Percentiles rank a stretch among this genome's conserved stretches.
phyloP scores from a whole-genome alignment of 2,888 invertebrate genomes.

The Cheilosia vernalis region DNA sequence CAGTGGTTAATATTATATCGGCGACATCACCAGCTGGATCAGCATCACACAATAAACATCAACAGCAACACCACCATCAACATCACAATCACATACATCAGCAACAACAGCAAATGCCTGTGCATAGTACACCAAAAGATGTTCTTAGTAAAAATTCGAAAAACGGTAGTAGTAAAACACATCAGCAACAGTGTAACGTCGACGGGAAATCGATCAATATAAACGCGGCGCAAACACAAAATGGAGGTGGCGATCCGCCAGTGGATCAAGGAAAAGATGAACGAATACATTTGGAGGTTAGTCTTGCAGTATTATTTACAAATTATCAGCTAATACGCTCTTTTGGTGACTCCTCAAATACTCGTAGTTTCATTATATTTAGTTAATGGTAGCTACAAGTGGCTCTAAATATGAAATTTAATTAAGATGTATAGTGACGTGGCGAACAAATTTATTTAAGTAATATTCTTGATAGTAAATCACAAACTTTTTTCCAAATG shows the following conservation, averaged over 20 bases:
- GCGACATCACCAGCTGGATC: constrained; percentile 79
- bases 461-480: too few species aligned
- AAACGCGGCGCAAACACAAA: constrained; percentile 77
- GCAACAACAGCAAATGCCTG: constrained; percentile 48
- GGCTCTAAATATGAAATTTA: too few species aligned
- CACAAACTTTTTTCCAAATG: too few species aligned
- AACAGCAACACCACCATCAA: constrained; percentile 63
- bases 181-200: constrained; percentile 69
- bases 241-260: constrained; percentile 71
- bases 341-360: too few species aligned
- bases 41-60: constrained; percentile 73
- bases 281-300: constrained; percentile 82
- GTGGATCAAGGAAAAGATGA: constrained; percentile 78
- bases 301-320: constrained; percentile 44
- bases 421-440: too few species aligned
- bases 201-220: constrained; percentile 57
- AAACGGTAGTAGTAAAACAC: constrained; percentile 63
- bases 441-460: too few species aligned
- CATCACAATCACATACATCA: constrained; percentile 39
- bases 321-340: too few species aligned
- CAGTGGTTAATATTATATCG: constrained; percentile 81
- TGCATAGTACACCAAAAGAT: constrained; percentile 74
- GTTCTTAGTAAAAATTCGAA: constrained; percentile 73
- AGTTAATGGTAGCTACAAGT: too few species aligned
- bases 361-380: too few species aligned